phyloP scores from a whole-genome alignment of 2,113 vertebrate genomes.

The Laticauda colubrina region DNA sequence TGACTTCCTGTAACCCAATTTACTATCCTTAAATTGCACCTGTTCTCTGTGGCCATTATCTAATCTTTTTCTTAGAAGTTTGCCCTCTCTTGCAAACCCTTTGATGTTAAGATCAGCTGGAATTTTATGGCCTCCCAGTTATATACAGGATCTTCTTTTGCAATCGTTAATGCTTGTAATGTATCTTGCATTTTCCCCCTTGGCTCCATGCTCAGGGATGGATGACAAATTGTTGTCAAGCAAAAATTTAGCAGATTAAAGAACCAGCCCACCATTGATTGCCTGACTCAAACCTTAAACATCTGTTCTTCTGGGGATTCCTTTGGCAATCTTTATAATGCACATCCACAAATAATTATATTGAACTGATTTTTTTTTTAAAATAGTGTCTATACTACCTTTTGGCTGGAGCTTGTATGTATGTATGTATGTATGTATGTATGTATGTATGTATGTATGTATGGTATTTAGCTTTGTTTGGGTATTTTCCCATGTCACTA shows the following conservation, averaged over 20 bases:
- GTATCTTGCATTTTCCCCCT: conserved; percentile 51
- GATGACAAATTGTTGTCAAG: conserved; percentile 51
- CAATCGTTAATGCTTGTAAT: conserved; percentile 51
- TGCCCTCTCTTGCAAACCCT: conserved; percentile 61
- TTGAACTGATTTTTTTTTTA: background rate
- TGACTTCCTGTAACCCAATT: conserved; percentile 49
- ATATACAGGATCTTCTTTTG: conserved; percentile 51
- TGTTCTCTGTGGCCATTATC: conserved; percentile 65
- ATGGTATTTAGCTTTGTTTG: no score
- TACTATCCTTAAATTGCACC: conserved; percentile 68
- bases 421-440: no score
- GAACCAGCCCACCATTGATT: conserved; percentile 40
- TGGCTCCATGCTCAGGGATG: conserved; percentile 43
- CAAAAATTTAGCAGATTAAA: conserved; percentile 56
- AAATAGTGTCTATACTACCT: background rate
- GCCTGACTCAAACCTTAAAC: conserved; percentile 39
- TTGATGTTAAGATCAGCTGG: conserved; percentile 61
- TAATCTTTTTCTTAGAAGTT: conserved; percentile 66
- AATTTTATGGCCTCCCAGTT: conserved; percentile 64
- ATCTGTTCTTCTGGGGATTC: background rate
- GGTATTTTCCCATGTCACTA: no score
- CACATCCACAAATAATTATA: conserved; percentile 1
- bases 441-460: no score
- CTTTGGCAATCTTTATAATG: conserved; percentile 17
- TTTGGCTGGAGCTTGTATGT: background rate